Evolutionary conservation across 2,797 vertebrate species (phyloP).

Genomic region (Acrocephalus scirpaceus): DNA sequence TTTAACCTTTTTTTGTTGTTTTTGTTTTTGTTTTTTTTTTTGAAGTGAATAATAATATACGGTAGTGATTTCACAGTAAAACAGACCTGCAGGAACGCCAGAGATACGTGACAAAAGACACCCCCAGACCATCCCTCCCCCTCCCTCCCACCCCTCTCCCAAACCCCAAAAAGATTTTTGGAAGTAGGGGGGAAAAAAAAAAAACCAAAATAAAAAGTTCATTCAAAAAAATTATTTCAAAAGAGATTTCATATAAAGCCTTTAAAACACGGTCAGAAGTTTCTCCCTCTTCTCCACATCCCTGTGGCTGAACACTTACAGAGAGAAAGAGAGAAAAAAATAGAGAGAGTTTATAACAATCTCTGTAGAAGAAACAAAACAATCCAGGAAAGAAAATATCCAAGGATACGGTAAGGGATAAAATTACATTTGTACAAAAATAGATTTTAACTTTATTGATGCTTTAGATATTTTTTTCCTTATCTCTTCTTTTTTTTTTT

Average conservation of each 20-base stretch:
- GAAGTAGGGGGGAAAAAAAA: background rate
- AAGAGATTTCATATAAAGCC: constrained; percentile 57
- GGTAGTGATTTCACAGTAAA: constrained; percentile 77
- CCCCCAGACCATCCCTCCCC: background rate
- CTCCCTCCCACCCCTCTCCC: background rate
- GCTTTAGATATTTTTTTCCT: constrained; percentile 78
- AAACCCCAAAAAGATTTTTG: background rate
- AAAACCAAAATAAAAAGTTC: constrained; percentile 4
- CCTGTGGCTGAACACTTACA: constrained; percentile 68
- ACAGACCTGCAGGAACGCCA: constrained; percentile 53
- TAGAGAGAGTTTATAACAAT: constrained; percentile 74
- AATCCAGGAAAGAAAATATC: constrained; percentile 66
- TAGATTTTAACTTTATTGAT: constrained; percentile 87
- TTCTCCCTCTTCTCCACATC: constrained; percentile 29
- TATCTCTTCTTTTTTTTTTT: constrained; percentile 31
- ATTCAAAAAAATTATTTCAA: constrained; percentile 53
- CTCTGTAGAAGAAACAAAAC: constrained; percentile 75
- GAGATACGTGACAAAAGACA: constrained; percentile 36
- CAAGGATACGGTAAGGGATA: constrained; percentile 86
- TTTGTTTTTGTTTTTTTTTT: background rate
- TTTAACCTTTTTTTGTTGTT: background rate
- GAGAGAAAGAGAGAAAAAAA: constrained; percentile 32
- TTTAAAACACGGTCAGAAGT: constrained; percentile 16
- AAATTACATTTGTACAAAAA: constrained; percentile 99
- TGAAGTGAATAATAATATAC: constrained; percentile 40